Conservation (phyloP, 2,888 invertebrate species). For the Cephalotes varians region DNA sequence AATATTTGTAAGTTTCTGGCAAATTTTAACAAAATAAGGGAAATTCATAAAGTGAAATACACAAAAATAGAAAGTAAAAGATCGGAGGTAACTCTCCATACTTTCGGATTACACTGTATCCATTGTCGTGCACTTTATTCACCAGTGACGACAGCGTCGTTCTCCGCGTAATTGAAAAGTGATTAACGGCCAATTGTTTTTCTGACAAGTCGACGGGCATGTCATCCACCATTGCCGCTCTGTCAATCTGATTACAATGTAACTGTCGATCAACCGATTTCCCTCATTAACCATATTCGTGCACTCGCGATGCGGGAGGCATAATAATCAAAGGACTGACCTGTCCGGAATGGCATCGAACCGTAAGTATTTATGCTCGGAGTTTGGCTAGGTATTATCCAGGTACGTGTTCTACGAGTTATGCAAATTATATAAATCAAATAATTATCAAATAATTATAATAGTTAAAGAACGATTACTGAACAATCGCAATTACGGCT, state of each 20-base stretch:
- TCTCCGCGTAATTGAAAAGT: conserved; percentile 45
- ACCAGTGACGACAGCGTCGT: conserved; percentile 32
- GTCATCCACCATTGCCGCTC: conserved; percentile 39
- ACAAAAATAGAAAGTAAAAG: conserved; percentile 31
- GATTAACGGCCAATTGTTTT: conserved; percentile 53
- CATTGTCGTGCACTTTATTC: conserved; percentile 25
- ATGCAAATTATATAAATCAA: not conserved
- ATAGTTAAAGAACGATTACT: not conserved
- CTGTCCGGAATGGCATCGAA: conserved; percentile 38
- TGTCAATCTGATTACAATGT: conserved; percentile 62
- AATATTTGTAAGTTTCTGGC: not conserved
- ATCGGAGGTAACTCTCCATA: conserved; percentile 4
- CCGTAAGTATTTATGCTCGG: conserved; percentile 22
- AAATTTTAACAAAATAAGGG: not conserved
- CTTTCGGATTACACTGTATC: conserved; percentile 29
- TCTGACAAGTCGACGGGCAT: conserved; percentile 41
- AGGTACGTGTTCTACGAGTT: not conserved
- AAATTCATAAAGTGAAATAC: not conserved
- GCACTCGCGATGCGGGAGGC: conserved; percentile 37
- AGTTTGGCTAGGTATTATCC: not conserved
- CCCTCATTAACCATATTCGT: conserved; percentile 52
- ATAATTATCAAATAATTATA: not conserved
- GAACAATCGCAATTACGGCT: not conserved
- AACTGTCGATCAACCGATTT: conserved; percentile 60
- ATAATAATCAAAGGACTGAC: conserved; percentile 52